Conservation (phyloP, 37 sponge, comb jelly and placozoan species). For the Oscarella lobularis region DNA sequence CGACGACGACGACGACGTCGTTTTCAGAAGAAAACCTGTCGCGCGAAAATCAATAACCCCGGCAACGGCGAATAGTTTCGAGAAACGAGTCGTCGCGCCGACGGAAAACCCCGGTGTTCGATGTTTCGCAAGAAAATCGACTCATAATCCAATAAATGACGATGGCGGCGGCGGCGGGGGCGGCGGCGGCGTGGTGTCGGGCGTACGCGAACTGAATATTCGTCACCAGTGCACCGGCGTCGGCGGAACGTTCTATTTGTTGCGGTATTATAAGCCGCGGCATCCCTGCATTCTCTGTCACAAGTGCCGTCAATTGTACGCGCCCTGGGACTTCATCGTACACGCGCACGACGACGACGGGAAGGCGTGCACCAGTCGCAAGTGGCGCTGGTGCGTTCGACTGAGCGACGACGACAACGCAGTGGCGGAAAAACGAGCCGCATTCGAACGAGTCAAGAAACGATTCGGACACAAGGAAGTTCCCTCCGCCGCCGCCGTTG, state of each 20-base stretch:
- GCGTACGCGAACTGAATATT: not conserved
- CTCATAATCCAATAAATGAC: too few relatives aligned
- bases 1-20: too few relatives aligned
- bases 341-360: not conserved
- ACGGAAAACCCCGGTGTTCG: too few relatives aligned
- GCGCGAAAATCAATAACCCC: too few relatives aligned
- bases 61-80: too few relatives aligned
- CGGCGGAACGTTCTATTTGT: not conserved
- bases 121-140: too few relatives aligned
- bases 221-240: not conserved
- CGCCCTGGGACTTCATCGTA: not conserved
- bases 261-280: not conserved
- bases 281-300: not conserved
- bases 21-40: too few relatives aligned
- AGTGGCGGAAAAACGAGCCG: not conserved
- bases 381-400: not conserved
- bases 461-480: not conserved
- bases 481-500: not conserved
- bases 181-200: too few relatives aligned
- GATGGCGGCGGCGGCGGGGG: too few relatives aligned
- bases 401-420: not conserved
- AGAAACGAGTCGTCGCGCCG: too few relatives aligned
- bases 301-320: not conserved
- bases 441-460: not conserved
- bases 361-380: not conserved